A percentile compares a stretch with the other conserved stretches of the same genome.
Conservation (phyloP, 2,888 invertebrate genomes). For the Falcaria lacertinaria region DNA sequence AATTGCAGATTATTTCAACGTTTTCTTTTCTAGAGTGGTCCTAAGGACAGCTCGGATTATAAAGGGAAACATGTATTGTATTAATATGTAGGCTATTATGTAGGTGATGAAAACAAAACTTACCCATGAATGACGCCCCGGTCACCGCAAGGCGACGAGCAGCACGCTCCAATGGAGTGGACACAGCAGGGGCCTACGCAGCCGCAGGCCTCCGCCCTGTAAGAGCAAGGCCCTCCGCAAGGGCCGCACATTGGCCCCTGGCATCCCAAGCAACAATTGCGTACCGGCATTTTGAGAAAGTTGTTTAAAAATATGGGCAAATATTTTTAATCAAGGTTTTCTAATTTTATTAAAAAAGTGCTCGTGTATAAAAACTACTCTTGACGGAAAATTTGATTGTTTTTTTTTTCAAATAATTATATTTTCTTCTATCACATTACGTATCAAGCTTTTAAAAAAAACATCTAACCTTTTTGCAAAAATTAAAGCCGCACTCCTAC, state of each 20-base stretch:
- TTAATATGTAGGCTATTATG: no score
- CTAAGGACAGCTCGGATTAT: no score
- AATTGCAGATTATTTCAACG: no score
- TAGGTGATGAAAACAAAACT: constrained; percentile 3
- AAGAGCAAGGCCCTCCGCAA: constrained; percentile 37
- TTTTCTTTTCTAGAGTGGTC: no score
- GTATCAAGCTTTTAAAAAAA: no score
- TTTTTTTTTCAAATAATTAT: no score
- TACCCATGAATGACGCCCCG: constrained; percentile 54
- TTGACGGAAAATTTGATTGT: no score
- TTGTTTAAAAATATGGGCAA: not conserved
- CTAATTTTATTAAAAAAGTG: not conserved
- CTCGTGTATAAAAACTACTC: no score
- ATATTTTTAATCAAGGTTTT: not conserved
- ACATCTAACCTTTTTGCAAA: no score
- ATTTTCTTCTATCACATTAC: no score
- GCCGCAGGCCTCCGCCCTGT: constrained; percentile 32
- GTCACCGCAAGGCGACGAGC: constrained; percentile 44
- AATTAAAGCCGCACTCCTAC: no score
- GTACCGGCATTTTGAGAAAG: constrained; percentile 52
- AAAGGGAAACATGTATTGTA: no score
- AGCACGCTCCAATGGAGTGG: constrained; percentile 40
- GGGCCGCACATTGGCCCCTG: constrained; percentile 55
- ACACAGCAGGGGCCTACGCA: constrained; percentile 52
- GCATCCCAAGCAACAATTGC: constrained; percentile 64